Evolutionary conservation across 2,797 vertebrate species (phyloP), one percentile per base, ranked within the genome.

Genomic region (Selene dorsalis): DNA sequence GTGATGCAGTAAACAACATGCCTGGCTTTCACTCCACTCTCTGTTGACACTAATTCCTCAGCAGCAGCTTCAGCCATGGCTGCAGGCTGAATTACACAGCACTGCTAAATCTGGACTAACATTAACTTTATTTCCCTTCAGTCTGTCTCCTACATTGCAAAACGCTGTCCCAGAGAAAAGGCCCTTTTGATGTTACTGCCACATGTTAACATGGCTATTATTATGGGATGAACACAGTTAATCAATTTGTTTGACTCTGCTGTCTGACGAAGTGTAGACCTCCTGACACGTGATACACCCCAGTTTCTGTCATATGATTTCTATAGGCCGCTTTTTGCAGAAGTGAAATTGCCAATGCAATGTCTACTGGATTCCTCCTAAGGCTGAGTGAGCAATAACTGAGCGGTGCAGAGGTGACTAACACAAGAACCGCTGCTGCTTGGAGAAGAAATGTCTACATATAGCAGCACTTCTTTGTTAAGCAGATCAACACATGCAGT

Each of bases 281-380:
- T 4, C 9, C 24, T 50, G 20, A 18, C 28, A 10, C 17, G 32
- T 73, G 39, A 64, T 11, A 17, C 0, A 60, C 7, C n/a, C 45
- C 32, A 2, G 4, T 69, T 50, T 72, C 6, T 45, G 18, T 70
- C 57, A 63, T 2, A 18, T 47, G 60, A 59, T 71, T 70, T 58
- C 39, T n/a, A 58, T 7, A 7, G 1, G 81, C 2, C 9, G 17
- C 55, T n/a, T 41, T 35, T 38, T 67, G 82, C 69, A 90, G 91
- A 93, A 92, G 83, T 88, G 90, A 89, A 89, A 87, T 8, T 87
- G 87, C 38, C 17, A 50, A 58, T 22, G 56, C 43, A 66, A 24
- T 59, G 87, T 91, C 85, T 86, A 8, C 59, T 77, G 58, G 61
- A 39, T 50, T 61, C 50, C 56, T 63, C 4, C 61, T 58, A 1